These are phyloP conservation scores for Vidua macroura DNA, from an alignment of 2,113 vertebrate species.

Conservation along the genomic window DNA sequence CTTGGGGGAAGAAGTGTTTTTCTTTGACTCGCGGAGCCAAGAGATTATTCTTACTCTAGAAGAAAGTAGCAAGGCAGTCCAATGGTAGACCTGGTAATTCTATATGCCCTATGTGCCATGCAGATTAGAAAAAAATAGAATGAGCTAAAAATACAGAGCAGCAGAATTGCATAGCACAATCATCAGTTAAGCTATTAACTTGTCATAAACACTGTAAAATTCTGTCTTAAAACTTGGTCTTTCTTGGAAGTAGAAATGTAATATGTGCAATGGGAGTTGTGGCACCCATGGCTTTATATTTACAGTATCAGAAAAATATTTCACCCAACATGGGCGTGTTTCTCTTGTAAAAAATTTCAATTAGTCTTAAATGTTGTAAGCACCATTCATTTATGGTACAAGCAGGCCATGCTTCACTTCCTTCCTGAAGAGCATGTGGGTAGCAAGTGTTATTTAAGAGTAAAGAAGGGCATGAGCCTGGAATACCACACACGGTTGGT, in stretches of 20 bases:
- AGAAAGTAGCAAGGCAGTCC: neutral
- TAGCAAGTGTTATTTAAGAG: neutral
- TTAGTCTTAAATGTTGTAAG: neutral
- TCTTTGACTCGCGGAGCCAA: neutral
- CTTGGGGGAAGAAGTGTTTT: neutral
- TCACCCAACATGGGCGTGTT: neutral
- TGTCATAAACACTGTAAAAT: neutral
- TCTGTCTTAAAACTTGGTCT: neutral
- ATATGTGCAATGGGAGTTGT: neutral
- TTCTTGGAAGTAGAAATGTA: neutral
- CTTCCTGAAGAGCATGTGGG: neutral
- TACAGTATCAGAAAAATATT: neutral
- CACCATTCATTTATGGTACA: neutral
- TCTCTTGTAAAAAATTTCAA: neutral
- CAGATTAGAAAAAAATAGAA: neutral
- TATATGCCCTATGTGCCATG: neutral
- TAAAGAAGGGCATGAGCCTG: neutral
- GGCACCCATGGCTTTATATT: neutral
- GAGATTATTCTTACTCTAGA: neutral
- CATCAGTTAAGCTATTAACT: neutral
- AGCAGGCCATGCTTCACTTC: neutral
- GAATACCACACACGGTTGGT: fast-evolving
- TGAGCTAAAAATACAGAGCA: neutral
- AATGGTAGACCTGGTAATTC: neutral
- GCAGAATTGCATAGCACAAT: neutral